Evolutionary conservation across 1,140 invertebrate genomes (phyloP).

Genomic region (Hermetia illucens): DNA sequence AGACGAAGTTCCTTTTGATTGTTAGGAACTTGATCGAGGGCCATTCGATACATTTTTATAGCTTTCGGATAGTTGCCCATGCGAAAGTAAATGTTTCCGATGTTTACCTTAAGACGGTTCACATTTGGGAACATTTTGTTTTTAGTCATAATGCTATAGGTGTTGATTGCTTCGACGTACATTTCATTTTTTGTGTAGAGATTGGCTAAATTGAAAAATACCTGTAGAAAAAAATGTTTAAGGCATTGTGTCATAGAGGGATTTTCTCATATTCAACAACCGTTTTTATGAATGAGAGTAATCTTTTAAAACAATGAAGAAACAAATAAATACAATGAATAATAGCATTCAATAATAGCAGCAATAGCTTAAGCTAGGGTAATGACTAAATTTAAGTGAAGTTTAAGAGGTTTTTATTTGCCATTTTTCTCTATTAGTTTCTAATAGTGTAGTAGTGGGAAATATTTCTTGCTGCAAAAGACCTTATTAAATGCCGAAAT

Average conservation of each 20-base stretch:
- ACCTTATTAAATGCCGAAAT: no score
- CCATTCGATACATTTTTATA: conserved; percentile 96
- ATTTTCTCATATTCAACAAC: not conserved
- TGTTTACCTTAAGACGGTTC: conserved; percentile 88
- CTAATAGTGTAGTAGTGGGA: no score
- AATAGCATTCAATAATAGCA: no score
- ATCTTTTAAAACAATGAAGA: no score
- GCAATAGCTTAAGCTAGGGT: no score
- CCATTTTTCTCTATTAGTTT: no score
- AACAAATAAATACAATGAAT: no score
- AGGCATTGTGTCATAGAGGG: no score
- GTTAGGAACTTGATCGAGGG: conserved; percentile 85
- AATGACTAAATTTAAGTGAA: no score
- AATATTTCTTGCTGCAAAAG: no score
- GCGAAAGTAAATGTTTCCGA: conserved; percentile 96
- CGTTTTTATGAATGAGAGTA: no score
- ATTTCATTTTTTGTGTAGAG: conserved; percentile 90
- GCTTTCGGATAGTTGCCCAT: conserved; percentile 90
- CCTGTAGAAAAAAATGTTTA: conserved; percentile 40
- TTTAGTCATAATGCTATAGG: conserved; percentile 79
- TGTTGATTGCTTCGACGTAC: conserved; percentile 89
- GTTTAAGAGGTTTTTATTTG: no score
- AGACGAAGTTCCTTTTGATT: conserved; percentile 83
- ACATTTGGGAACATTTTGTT: conserved; percentile 78
- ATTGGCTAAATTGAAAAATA: conserved; percentile 84